Conservation (phyloP, 2,797 vertebrate genomes). For the Microtus obscurus region DNA sequence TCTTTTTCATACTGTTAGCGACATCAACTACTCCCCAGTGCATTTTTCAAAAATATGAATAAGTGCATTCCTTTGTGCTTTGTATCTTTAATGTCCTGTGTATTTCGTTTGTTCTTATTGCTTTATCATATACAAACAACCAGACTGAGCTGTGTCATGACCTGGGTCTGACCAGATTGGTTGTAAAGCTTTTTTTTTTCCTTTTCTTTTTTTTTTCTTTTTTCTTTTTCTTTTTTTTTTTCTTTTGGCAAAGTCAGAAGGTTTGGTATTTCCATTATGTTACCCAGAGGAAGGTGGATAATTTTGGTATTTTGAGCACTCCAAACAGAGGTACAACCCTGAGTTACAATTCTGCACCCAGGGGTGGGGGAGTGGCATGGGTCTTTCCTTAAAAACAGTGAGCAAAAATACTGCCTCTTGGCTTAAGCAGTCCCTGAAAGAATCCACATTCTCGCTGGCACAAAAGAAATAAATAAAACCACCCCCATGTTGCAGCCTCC, state of each 20-base stretch:
- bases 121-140: conserved; percentile 88
- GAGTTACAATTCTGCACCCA: conserved; percentile 9
- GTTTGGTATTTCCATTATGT: conserved; percentile 66
- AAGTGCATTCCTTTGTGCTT: conserved; percentile 92
- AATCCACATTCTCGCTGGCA: conserved; percentile 76
- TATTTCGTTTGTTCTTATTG: conserved; percentile 88
- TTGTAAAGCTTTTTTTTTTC: not conserved
- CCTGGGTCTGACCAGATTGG: conserved; percentile 73
- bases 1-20: conserved; percentile 88
- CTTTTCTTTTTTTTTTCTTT: no score
- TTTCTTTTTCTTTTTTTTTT: conserved; percentile 71
- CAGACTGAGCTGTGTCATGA: conserved; percentile 85
- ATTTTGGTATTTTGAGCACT: conserved; percentile 75
- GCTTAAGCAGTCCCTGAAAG: conserved; percentile 57
- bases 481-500: conserved; percentile 38
- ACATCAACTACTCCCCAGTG: conserved; percentile 90
- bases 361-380: conserved; percentile 49
- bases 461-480: conserved; percentile 83
- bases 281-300: conserved; percentile 52
- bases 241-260: conserved; percentile 87
- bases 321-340: conserved; percentile 52
- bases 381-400: conserved; percentile 48
- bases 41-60: conserved; percentile 89
- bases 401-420: conserved; percentile 49
- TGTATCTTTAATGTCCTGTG: conserved; percentile 86